phyloP scores from a whole-genome alignment of 1,140 invertebrate species.

The Medauroidea extradentata region DNA sequence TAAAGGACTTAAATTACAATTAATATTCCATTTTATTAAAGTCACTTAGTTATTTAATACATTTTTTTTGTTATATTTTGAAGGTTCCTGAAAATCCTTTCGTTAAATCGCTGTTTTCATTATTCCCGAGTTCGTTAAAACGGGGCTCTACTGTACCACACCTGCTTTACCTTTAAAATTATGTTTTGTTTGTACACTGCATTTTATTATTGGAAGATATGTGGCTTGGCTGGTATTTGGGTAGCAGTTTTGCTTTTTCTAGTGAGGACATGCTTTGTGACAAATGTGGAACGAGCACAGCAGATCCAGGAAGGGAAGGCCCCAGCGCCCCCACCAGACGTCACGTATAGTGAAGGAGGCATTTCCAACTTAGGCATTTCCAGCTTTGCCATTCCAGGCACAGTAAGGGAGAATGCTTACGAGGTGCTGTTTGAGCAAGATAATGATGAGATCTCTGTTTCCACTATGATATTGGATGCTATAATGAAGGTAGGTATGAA shows the following conservation, averaged over 20 bases:
- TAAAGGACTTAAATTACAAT: no score
- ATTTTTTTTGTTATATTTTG: no score
- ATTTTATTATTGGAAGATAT: no score
- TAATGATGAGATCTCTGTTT: conserved; percentile 74
- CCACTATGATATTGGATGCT: conserved; percentile 79
- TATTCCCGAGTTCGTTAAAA: no score
- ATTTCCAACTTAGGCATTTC: conserved; percentile 45
- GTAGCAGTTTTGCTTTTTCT: conserved; percentile 22
- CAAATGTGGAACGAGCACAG: conserved; percentile 62
- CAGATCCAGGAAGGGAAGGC: conserved; percentile 49
- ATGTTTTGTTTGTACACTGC: no score
- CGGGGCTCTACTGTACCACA: no score
- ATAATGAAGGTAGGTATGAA: conserved; percentile 73
- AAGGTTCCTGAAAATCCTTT: no score
- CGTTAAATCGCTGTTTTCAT: no score
- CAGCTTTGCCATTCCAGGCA: conserved; percentile 59
- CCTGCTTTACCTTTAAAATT: no score
- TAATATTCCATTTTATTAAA: no score
- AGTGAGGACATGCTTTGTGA: conserved; percentile 78
- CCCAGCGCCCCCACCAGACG: conserved; percentile 49
- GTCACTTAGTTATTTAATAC: no score
- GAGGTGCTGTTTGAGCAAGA: conserved; percentile 83
- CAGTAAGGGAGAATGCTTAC: conserved; percentile 67
- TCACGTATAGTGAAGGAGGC: conserved; percentile 67
- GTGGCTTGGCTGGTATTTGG: no score